These are phyloP conservation scores for Strongylocentrotus purpuratus DNA, from an alignment of 35 echinoderm and acorn worm genomes.

Conservation along the genomic window DNA sequence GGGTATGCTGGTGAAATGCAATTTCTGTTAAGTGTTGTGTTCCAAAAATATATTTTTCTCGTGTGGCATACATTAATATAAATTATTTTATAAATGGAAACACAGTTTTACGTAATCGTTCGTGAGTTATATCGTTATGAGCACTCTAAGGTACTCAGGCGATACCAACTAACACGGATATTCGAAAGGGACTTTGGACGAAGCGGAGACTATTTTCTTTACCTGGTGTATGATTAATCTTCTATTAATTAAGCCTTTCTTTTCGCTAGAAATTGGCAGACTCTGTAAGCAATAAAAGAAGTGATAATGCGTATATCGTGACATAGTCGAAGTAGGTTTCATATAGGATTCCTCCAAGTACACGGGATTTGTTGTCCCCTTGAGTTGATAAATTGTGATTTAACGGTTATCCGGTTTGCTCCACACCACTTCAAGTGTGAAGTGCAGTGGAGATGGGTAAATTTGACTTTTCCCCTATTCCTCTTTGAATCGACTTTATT, in stretches of 20 bases:
- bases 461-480: background rate
- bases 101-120: too few species aligned
- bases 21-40: too few species aligned
- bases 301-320: background rate
- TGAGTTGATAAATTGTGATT: slow-evolving; percentile 18
- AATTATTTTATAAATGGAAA: too few species aligned
- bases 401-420: slow-evolving; percentile 16
- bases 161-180: background rate
- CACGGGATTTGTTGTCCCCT: background rate
- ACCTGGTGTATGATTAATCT: background rate
- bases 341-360: background rate
- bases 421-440: slow-evolving; percentile 8
- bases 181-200: background rate
- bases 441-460: background rate
- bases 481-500: background rate
- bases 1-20: too few species aligned
- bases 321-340: background rate
- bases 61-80: too few species aligned
- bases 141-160: background rate
- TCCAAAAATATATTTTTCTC: too few species aligned
- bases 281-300: background rate
- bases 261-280: background rate
- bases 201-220: background rate
- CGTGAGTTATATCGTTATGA: background rate
- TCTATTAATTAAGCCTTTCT: background rate